Evolutionary conservation across 2,113 vertebrate species (phyloP).

Genomic region (Hyperopisus bebe): DNA sequence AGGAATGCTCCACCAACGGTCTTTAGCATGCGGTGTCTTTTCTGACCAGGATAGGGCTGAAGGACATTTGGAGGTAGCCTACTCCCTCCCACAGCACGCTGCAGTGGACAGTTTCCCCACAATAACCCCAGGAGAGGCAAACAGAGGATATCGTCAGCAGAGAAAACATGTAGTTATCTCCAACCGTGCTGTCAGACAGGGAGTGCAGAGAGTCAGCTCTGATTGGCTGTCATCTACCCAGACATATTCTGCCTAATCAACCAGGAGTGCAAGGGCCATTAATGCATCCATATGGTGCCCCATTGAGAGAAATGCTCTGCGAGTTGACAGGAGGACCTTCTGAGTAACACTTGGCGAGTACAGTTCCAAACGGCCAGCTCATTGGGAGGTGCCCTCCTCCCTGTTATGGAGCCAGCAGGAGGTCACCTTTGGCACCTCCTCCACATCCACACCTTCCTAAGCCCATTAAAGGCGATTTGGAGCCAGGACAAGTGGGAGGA

Average conservation of each 20-base stretch:
- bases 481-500: background rate
- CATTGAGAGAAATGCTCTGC: background rate
- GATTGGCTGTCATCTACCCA: slow-evolving; percentile 4
- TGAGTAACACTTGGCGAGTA: background rate
- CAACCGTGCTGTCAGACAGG: background rate
- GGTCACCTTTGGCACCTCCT: background rate
- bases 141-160: background rate
- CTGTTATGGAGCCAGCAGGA: background rate
- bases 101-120: background rate
- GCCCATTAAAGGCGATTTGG: background rate
- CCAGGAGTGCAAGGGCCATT: background rate
- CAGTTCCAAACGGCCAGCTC: background rate
- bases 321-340: background rate
- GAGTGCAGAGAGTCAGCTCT: background rate
- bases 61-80: background rate
- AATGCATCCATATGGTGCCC: background rate
- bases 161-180: slow-evolving; percentile 16
- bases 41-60: slow-evolving; percentile 5
- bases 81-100: background rate
- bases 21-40: background rate
- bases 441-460: background rate
- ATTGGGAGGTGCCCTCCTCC: background rate
- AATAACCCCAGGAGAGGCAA: slow-evolving; percentile 9
- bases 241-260: slow-evolving; percentile 1
- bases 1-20: background rate